phyloP scores from a whole-genome alignment of 1,140 invertebrate genomes.

The Drosophila setifemur region DNA sequence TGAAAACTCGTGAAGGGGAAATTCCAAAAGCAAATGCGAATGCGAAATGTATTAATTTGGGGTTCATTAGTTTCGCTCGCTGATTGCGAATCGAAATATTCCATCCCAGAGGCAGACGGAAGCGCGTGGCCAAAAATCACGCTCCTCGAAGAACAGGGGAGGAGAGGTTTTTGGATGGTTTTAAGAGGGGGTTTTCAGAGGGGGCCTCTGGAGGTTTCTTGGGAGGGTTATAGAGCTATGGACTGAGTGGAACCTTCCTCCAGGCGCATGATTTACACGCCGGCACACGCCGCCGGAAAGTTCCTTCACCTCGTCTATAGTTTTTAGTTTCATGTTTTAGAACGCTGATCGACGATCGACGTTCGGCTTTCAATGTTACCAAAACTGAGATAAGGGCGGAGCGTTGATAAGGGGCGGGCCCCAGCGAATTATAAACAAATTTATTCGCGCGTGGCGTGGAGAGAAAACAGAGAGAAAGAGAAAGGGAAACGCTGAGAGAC shows the following conservation, averaged over 20 bases:
- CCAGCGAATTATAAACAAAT: conserved; percentile 33
- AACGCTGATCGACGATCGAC: neutral
- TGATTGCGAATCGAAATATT: conserved; percentile 42
- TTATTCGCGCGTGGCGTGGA: conserved; percentile 20
- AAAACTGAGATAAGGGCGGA: conserved; percentile 5
- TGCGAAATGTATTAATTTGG: conserved; percentile 65
- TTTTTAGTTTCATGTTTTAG: conserved; percentile 8
- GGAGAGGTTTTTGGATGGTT: neutral
- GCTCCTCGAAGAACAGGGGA: conserved; percentile 20
- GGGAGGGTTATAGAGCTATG: neutral
- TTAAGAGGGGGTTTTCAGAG: neutral
- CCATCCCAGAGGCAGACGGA: conserved; percentile 12
- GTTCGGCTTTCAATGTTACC: conserved; percentile 5
- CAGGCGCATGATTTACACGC: conserved; percentile 15
- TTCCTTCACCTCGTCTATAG: conserved; percentile 16
- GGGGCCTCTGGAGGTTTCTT: neutral
- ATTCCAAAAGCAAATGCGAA: conserved; percentile 41
- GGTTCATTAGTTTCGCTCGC: conserved; percentile 46
- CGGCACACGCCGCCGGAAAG: conserved; percentile 10
- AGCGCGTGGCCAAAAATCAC: conserved; percentile 65
- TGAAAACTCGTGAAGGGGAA: neutral
- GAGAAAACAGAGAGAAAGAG: neutral
- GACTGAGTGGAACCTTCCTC: neutral
- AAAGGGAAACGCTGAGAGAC: neutral
- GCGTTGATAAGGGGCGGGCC: neutral